phyloP scores from a whole-genome alignment of 2,888 invertebrate species.

The Coelinius sp. region DNA sequence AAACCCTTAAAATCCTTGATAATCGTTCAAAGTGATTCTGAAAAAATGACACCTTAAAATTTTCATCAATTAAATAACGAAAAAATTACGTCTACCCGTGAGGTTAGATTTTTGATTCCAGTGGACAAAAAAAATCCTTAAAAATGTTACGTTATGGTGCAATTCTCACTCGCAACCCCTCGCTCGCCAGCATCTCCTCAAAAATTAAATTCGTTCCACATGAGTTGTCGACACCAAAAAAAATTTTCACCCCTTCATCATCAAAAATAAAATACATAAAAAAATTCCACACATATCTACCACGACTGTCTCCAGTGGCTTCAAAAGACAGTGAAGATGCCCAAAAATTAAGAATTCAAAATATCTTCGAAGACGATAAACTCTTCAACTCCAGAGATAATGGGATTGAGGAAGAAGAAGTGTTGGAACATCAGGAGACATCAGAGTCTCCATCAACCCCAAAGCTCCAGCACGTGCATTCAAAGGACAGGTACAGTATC shows the following conservation, averaged over 20 bases:
- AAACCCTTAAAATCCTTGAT: neutral
- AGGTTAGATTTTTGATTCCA: neutral
- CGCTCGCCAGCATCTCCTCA: conserved; percentile 35
- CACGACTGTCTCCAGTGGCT: neutral
- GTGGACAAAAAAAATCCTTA: neutral
- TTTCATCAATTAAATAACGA: neutral
- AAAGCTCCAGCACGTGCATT: neutral
- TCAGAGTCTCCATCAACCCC: conserved; percentile 26
- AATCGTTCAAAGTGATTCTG: neutral
- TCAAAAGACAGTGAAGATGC: conserved; percentile 11
- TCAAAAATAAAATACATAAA: neutral
- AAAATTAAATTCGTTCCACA: neutral
- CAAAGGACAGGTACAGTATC: conserved; percentile 10
- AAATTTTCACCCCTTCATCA: neutral
- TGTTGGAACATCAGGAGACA: neutral
- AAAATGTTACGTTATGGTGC: conserved; percentile 45
- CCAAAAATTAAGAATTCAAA: neutral
- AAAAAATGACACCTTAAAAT: neutral
- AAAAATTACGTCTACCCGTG: neutral
- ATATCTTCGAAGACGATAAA: conserved; percentile 6
- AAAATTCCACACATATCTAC: conserved; percentile 31
- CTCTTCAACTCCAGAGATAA: neutral
- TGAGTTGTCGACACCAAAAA: neutral
- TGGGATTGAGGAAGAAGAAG: neutral
- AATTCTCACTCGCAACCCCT: conserved; percentile 39